Evolutionary conservation across 2,888 invertebrate species (phyloP).

Genomic region (Carabus problematicus): DNA sequence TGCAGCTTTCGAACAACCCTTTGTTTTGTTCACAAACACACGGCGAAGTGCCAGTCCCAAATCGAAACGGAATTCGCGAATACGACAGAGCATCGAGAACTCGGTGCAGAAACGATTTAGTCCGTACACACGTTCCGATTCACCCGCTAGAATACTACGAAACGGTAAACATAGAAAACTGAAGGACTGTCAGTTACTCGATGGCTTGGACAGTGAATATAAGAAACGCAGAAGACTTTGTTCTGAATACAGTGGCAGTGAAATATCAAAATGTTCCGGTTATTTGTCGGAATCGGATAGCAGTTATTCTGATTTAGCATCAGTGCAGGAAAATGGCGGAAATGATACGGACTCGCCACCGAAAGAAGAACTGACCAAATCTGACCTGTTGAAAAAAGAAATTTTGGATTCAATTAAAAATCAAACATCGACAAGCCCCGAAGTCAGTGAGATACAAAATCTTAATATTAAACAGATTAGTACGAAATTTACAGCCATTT

Average conservation of each 20-base stretch:
- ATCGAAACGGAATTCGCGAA: slow-evolving; percentile 51
- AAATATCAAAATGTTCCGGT: slow-evolving; percentile 66
- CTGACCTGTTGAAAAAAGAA: slow-evolving; percentile 37
- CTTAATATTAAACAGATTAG: slow-evolving; percentile 44
- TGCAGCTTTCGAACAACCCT: slow-evolving; percentile 44
- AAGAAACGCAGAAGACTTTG: slow-evolving; percentile 64
- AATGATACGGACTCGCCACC: slow-evolving; percentile 33
- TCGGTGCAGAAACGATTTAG: slow-evolving; percentile 53
- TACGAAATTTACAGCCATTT: slow-evolving; percentile 40
- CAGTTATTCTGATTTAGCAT: slow-evolving; percentile 65
- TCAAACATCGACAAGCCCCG: slow-evolving; percentile 25
- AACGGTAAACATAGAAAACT: slow-evolving; percentile 73
- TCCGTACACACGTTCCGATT: slow-evolving; percentile 68
- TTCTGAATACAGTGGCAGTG: slow-evolving; percentile 67
- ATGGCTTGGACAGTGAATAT: slow-evolving; percentile 63
- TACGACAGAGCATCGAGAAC: slow-evolving; percentile 52
- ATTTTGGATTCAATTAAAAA: slow-evolving; percentile 39
- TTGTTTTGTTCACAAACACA: slow-evolving; percentile 51
- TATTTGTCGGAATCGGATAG: slow-evolving; percentile 69
- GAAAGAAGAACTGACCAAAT: slow-evolving; percentile 43
- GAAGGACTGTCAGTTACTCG: slow-evolving; percentile 64
- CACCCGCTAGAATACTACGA: slow-evolving; percentile 66
- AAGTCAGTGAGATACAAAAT: slow-evolving; percentile 35
- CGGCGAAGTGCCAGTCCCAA: slow-evolving; percentile 54
- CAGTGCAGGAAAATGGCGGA: slow-evolving; percentile 49